Conservation (phyloP, 30 jellyfish, hydroid and myxozoan species). For the Euphysa ruthae region DNA sequence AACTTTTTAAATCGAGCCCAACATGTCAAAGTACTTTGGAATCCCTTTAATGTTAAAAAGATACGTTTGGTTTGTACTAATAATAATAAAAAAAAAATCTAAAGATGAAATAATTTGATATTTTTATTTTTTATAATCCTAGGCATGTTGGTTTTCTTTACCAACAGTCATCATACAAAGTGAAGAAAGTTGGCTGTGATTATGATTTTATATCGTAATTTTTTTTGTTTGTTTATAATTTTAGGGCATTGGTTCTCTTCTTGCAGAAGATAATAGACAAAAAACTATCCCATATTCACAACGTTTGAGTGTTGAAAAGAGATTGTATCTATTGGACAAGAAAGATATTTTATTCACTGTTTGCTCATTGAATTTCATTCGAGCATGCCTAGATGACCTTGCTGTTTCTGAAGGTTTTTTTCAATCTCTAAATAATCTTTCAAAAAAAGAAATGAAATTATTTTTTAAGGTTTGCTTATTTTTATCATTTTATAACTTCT, state of each 20-base stretch:
- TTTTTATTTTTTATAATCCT: too few species aligned
- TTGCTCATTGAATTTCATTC: constrained; percentile 22
- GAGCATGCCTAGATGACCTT: constrained; percentile 22
- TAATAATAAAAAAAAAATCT: too few species aligned
- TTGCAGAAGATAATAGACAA: constrained; percentile 13
- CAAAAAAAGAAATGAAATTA: constrained; percentile 11
- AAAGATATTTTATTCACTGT: constrained; percentile 6
- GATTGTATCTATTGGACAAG: constrained; percentile 12
- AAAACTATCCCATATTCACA: constrained; percentile 4
- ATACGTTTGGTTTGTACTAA: too few species aligned
- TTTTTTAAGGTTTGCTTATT: constrained; percentile 8
- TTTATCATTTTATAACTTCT: too few species aligned
- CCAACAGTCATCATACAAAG: too few species aligned
- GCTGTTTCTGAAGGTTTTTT: neutral
- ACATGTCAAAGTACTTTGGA: too few species aligned
- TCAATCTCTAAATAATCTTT: neutral
- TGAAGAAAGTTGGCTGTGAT: too few species aligned
- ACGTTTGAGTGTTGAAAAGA: constrained; percentile 10
- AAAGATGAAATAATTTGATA: too few species aligned
- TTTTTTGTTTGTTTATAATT: neutral
- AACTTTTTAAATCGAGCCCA: too few species aligned
- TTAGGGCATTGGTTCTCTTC: constrained; percentile 7
- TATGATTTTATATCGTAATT: too few species aligned
- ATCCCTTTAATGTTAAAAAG: too few species aligned
- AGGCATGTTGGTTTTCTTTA: too few species aligned